A percentile compares a stretch with the other conserved stretches of the same genome.
These are phyloP conservation scores for Macrocentrus cingulum DNA, from an alignment of 1,140 invertebrate species.

Conservation along the genomic window DNA sequence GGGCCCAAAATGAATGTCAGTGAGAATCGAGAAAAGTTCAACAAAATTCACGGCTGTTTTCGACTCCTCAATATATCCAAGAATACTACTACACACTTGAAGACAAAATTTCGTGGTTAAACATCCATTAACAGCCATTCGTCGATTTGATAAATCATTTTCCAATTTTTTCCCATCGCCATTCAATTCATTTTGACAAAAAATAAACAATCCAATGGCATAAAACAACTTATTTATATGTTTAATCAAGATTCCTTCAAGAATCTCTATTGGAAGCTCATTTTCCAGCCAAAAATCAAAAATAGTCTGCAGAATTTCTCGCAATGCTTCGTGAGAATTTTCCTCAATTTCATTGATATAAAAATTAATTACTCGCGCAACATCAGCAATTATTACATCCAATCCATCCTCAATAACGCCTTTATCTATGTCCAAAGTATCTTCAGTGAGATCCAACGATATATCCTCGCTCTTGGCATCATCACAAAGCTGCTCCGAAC, in stretches of 20 bases:
- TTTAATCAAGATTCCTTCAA: slow-evolving; percentile 55
- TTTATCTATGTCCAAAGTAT: slow-evolving; percentile 31
- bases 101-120: slow-evolving; percentile 54
- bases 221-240: slow-evolving; percentile 55
- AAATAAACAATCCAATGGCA: slow-evolving; percentile 55
- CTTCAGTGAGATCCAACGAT: slow-evolving; percentile 33
- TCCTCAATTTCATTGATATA: slow-evolving; percentile 54
- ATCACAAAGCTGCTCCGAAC: slow-evolving; percentile 55
- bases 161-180: slow-evolving; percentile 39
- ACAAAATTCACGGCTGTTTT: slow-evolving; percentile 54
- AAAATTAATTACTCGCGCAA: slow-evolving; percentile 52
- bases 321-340: slow-evolving; percentile 44
- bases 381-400: slow-evolving; percentile 38
- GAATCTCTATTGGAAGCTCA: slow-evolving; percentile 49
- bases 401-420: slow-evolving; percentile 21
- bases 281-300: slow-evolving; percentile 59
- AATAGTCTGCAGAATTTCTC: slow-evolving; percentile 48
- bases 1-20: slow-evolving; percentile 51
- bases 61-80: slow-evolving; percentile 54
- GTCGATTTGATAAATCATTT: slow-evolving; percentile 34
- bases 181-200: slow-evolving; percentile 38
- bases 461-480: slow-evolving; percentile 41
- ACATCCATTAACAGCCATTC: slow-evolving; percentile 38
- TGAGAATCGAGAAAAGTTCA: slow-evolving; percentile 50
- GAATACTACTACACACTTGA: slow-evolving; percentile 49